Conservation (phyloP, 2,888 invertebrate genomes). For the Cremastinae sp. region DNA sequence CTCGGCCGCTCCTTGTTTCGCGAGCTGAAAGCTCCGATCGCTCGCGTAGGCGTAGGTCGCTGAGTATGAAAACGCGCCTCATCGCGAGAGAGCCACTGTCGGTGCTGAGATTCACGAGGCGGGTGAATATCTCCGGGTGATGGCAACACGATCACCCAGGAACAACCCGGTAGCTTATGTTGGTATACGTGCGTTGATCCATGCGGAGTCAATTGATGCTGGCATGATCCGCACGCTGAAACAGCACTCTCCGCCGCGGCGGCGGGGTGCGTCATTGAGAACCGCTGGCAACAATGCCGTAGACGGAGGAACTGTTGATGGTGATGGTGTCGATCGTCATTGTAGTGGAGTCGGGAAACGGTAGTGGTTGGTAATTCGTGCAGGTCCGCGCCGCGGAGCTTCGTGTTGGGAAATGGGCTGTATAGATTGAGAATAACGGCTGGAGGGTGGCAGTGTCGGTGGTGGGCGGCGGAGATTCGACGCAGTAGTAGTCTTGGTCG, state of each 20-base stretch:
- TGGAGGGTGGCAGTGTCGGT: conserved; percentile 52
- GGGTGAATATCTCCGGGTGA: conserved; percentile 11
- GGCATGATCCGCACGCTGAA: conserved; percentile 10
- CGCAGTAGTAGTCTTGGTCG: conserved; percentile 59
- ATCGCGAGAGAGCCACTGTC: conserved; percentile 8
- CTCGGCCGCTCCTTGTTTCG: conserved; percentile 38
- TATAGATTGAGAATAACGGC: conserved; percentile 44
- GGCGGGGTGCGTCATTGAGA: conserved; percentile 60
- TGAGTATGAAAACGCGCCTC: conserved; percentile 4
- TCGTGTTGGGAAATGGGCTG: conserved; percentile 61
- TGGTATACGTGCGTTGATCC: conserved; percentile 2
- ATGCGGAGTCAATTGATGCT: conserved; percentile 25
- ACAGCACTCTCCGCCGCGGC: conserved; percentile 12
- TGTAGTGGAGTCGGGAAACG: conserved; percentile 50
- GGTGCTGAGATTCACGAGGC: conserved; percentile 1
- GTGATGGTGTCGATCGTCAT: conserved; percentile 62
- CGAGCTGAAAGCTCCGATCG: conserved; percentile 39
- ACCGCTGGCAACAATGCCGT: conserved; percentile 61
- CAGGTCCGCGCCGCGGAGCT: conserved; percentile 37
- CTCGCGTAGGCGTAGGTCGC: conserved; percentile 9
- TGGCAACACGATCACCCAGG: neutral
- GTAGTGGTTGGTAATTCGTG: conserved; percentile 44
- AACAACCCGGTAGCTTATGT: neutral
- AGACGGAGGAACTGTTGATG: conserved; percentile 29
- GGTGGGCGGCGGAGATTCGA: conserved; percentile 65